Conservation (phyloP, 64 coral and sea anemone genomes). For the Actinia equina region DNA sequence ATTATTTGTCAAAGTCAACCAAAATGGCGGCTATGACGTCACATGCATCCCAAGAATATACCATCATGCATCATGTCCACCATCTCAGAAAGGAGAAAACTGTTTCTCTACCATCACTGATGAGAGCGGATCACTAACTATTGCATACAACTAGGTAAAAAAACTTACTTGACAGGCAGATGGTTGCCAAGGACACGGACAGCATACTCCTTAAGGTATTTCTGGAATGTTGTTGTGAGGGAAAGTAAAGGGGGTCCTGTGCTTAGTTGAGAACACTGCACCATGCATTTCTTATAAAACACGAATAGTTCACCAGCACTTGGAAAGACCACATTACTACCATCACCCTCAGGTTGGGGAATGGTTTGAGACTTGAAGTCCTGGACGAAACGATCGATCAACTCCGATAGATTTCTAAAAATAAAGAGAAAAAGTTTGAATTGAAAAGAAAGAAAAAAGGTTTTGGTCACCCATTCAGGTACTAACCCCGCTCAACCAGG, state of each 20-base stretch:
- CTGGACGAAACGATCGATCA: constrained; percentile 89
- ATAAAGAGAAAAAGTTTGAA: neutral
- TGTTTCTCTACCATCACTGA: too few relatives aligned
- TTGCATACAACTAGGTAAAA: too few relatives aligned
- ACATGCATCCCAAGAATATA: too few relatives aligned
- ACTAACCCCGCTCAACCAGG: too few relatives aligned
- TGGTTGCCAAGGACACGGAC: constrained; percentile 84
- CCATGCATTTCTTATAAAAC: constrained; percentile 99
- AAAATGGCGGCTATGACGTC: too few relatives aligned
- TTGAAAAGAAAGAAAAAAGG: too few relatives aligned
- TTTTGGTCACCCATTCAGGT: too few relatives aligned
- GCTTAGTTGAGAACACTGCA: constrained; percentile 96
- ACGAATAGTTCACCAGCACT: constrained; percentile 98
- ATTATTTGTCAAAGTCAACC: too few relatives aligned
- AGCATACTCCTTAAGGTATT: constrained; percentile 93
- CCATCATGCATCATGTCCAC: too few relatives aligned
- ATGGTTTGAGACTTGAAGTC: constrained; percentile 93
- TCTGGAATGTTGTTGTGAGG: constrained; percentile 85
- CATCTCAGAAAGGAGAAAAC: too few relatives aligned
- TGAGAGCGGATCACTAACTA: too few relatives aligned
- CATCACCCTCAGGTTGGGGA: constrained; percentile 83
- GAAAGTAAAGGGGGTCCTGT: constrained; percentile 95
- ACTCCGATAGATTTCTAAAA: constrained; percentile 83
- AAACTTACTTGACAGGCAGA: constrained; percentile 88
- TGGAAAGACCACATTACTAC: constrained; percentile 92